Conservation (phyloP, 2,797 vertebrate genomes). For the Tragelaphus oryx region DNA sequence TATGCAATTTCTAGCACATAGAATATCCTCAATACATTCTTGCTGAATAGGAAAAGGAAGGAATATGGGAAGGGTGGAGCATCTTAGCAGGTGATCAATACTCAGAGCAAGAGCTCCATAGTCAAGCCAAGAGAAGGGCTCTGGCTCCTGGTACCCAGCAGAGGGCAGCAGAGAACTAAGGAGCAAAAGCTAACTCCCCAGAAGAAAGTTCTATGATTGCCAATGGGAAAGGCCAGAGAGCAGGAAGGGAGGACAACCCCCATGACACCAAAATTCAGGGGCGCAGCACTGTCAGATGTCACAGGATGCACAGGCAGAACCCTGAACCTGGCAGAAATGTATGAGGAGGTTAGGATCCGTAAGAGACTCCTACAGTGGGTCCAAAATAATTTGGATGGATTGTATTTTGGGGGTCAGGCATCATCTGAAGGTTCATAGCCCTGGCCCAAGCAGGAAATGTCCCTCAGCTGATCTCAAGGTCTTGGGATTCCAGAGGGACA, state of each 20-base stretch:
- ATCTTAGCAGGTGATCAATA: not conserved
- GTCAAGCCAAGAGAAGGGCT: not conserved
- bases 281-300: not conserved
- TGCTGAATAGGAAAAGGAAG: not conserved
- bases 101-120: not conserved
- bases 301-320: not conserved
- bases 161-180: constrained; percentile 12
- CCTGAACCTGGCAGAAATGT: not conserved
- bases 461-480: not conserved
- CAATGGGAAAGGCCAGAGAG: not conserved
- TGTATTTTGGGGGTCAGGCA: not conserved
- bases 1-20: not conserved
- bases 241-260: not conserved
- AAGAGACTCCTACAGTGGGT: not conserved
- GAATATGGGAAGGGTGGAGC: not conserved
- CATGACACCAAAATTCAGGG: not conserved
- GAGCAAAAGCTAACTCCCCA: not conserved
- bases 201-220: not conserved
- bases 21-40: not conserved
- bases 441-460: not conserved
- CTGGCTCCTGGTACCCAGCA: not conserved
- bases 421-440: not conserved
- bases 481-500: not conserved
- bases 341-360: not conserved
- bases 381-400: not conserved